These are phyloP conservation scores for Diadophis punctatus DNA, from an alignment of 2,113 vertebrate species.

Conservation along the genomic window DNA sequence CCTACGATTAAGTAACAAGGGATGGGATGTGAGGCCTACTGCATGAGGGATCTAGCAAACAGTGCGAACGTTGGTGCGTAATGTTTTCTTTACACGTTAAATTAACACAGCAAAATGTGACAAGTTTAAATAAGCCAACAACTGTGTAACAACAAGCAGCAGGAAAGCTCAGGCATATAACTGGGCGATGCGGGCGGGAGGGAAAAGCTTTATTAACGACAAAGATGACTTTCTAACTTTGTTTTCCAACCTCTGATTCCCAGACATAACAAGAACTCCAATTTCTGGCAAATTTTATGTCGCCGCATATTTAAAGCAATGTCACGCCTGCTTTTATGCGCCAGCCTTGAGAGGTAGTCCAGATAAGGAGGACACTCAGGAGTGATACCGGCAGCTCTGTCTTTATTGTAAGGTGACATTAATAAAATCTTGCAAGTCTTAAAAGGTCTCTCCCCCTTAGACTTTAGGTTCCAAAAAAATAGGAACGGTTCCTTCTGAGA, in stretches of 20 bases:
- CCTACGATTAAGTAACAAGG: neutral
- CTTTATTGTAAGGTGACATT: neutral
- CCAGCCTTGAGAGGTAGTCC: neutral
- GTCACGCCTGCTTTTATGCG: neutral
- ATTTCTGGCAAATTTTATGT: neutral
- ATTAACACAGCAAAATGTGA: neutral
- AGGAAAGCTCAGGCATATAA: neutral
- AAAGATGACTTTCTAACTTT: neutral
- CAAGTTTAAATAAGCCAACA: neutral
- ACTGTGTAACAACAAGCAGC: neutral
- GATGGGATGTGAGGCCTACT: neutral
- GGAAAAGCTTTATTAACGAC: neutral
- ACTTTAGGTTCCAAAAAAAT: neutral
- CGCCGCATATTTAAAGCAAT: neutral
- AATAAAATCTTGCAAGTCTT: neutral
- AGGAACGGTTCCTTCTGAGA: neutral
- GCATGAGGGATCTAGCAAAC: neutral
- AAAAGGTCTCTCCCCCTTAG: neutral
- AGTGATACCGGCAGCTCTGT: neutral
- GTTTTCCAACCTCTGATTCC: neutral
- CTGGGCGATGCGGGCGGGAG: neutral
- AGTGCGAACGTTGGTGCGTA: neutral
- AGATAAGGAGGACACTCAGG: neutral
- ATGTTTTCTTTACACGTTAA: neutral
- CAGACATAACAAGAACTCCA: neutral